A percentile compares a stretch with the other conserved stretches of the same genome.
Conservation (phyloP, 2,797 vertebrate species). For the Pipistrellus pipistrellus region DNA sequence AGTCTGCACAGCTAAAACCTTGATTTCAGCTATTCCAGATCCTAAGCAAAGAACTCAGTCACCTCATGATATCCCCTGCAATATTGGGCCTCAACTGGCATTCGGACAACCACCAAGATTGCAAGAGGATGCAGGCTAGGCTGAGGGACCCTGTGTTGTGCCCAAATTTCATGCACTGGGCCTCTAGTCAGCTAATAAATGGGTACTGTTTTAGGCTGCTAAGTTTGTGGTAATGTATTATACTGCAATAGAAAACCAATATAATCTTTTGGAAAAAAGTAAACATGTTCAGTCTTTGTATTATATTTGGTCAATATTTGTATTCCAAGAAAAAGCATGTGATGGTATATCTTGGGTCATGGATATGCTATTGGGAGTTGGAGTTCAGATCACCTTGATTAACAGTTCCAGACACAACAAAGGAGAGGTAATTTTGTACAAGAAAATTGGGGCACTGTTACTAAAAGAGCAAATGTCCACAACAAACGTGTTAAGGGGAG, state of each 20-base stretch:
- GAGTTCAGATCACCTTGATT: neutral
- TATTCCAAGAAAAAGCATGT: neutral
- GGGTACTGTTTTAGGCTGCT: neutral
- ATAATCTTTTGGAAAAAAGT: neutral
- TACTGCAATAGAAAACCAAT: neutral
- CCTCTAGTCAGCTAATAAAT: neutral
- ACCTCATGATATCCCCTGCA: neutral
- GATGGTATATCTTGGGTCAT: neutral
- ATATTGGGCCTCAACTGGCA: no score
- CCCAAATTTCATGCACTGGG: no score
- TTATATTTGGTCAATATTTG: neutral
- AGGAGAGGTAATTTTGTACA: neutral
- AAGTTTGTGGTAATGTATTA: constrained; percentile 7
- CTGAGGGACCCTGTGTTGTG: no score
- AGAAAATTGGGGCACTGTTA: neutral
- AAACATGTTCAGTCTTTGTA: neutral
- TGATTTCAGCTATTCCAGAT: neutral
- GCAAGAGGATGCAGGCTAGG: no score
- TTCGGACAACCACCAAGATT: no score
- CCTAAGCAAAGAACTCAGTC: neutral
- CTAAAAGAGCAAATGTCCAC: neutral
- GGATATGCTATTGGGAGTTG: neutral
- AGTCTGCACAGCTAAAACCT: neutral
- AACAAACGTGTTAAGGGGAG: neutral
- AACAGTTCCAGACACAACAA: neutral